These are phyloP conservation scores for Drosophila dives DNA, from an alignment of 2,888 invertebrate species.

Conservation along the genomic window DNA sequence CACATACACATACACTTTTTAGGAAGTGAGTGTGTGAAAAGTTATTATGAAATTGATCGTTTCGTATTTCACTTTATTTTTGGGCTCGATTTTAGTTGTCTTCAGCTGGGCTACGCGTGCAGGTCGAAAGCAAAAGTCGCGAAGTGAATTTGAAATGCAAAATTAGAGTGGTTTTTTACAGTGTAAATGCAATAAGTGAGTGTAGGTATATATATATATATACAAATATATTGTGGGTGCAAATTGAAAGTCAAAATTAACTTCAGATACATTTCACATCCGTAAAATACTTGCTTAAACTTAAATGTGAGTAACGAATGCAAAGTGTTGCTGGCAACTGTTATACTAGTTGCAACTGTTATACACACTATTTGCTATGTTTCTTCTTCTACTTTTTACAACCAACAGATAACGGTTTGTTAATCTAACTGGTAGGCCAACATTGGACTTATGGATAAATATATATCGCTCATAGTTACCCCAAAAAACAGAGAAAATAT, in stretches of 20 bases:
- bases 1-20: not conserved
- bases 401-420: slow-evolving; percentile 43
- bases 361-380: slow-evolving; percentile 5
- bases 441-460: slow-evolving; percentile 42
- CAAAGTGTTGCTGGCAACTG: not conserved
- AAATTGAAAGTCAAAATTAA: slow-evolving; percentile 21
- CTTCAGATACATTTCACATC: slow-evolving; percentile 32
- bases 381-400: not conserved
- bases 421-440: slow-evolving; percentile 35
- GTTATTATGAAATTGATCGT: slow-evolving; percentile 74
- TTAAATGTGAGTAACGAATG: slow-evolving; percentile 20
- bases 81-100: slow-evolving; percentile 59
- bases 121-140: slow-evolving; percentile 49
- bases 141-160: slow-evolving; percentile 19
- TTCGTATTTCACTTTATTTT: slow-evolving; percentile 31
- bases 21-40: slow-evolving; percentile 22
- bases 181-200: slow-evolving; percentile 6
- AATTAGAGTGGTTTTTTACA: slow-evolving; percentile 4
- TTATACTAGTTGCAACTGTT: slow-evolving; percentile 9
- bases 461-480: slow-evolving; percentile 7
- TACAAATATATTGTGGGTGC: slow-evolving; percentile 33
- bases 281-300: slow-evolving; percentile 18
- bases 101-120: slow-evolving; percentile 58
- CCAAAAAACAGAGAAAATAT: slow-evolving; percentile 4
- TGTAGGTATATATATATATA: not conserved